Percentiles rank a stretch among this genome's conserved stretches.
phyloP scores from a whole-genome alignment of 1,140 invertebrate genomes.

The Nilaparvata lugens region DNA sequence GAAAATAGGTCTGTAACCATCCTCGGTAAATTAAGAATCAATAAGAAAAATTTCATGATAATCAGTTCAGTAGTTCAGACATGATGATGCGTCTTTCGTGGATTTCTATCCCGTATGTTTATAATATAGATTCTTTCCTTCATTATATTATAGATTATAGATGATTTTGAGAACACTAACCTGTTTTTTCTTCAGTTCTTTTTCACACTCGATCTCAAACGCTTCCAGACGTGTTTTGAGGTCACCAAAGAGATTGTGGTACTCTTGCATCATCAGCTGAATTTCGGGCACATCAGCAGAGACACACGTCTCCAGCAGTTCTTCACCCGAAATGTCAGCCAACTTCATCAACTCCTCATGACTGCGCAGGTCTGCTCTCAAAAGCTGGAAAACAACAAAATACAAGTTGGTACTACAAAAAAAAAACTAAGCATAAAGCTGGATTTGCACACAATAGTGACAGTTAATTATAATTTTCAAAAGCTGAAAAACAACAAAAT shows the following conservation, averaged over 20 bases:
- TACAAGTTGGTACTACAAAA: neutral
- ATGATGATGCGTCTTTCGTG: too few species aligned
- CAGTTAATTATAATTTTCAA: neutral
- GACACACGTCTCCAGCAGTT: slow-evolving; percentile 46
- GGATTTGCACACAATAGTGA: too few species aligned
- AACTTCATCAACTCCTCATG: slow-evolving; percentile 41
- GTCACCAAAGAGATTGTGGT: slow-evolving; percentile 53
- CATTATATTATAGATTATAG: too few species aligned
- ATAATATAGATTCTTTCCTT: too few species aligned
- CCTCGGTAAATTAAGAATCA: too few species aligned
- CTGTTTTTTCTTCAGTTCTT: slow-evolving; percentile 18
- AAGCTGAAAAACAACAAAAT: slow-evolving; percentile 1
- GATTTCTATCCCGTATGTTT: too few species aligned
- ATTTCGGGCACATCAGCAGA: slow-evolving; percentile 43
- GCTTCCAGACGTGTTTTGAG: slow-evolving; percentile 44
- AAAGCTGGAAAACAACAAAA: slow-evolving; percentile 27
- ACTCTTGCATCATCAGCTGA: slow-evolving; percentile 57
- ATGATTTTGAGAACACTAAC: slow-evolving; percentile 13
- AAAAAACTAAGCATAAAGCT: neutral
- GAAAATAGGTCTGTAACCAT: too few species aligned
- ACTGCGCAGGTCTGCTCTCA: slow-evolving; percentile 47
- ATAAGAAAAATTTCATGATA: too few species aligned
- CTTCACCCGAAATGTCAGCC: slow-evolving; percentile 47
- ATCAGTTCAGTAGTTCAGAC: too few species aligned
- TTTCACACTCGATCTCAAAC: slow-evolving; percentile 33